Conservation (phyloP, 2,797 vertebrate species). For the Pangasius larnaudii region DNA sequence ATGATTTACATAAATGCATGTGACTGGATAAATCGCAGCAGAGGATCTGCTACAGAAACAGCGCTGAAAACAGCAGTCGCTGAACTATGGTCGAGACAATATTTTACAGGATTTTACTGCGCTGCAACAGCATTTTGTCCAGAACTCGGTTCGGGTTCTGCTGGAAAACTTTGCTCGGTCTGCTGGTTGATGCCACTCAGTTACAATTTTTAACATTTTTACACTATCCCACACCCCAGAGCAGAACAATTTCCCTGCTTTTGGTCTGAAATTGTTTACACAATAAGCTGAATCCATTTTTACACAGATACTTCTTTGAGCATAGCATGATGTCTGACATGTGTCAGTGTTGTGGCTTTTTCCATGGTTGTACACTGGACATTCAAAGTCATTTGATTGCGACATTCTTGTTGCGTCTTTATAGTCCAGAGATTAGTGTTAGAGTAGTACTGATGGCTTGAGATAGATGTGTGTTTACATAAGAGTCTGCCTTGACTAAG, state of each 20-base stretch:
- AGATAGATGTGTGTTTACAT: conserved; percentile 11
- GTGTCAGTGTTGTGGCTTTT: neutral
- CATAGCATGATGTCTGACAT: neutral
- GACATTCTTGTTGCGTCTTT: neutral
- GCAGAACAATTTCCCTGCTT: neutral
- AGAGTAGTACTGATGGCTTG: conserved; percentile 12
- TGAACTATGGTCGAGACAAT: neutral
- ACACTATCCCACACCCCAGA: neutral
- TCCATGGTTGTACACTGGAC: neutral
- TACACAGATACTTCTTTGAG: neutral
- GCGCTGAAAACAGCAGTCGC: neutral
- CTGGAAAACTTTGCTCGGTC: neutral
- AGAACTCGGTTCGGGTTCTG: neutral
- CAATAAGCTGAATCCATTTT: neutral
- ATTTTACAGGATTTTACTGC: neutral
- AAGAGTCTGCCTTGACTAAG: neutral
- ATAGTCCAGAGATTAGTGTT: neutral
- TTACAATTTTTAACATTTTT: neutral
- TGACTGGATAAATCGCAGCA: neutral
- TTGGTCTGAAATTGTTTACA: neutral
- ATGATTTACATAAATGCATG: neutral
- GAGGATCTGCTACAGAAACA: neutral
- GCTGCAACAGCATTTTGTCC: neutral
- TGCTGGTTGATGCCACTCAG: neutral
- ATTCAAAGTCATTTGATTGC: neutral